Evolutionary conservation across 1,140 invertebrate genomes (phyloP).

Genomic region (Tetragonula clypearis): DNA sequence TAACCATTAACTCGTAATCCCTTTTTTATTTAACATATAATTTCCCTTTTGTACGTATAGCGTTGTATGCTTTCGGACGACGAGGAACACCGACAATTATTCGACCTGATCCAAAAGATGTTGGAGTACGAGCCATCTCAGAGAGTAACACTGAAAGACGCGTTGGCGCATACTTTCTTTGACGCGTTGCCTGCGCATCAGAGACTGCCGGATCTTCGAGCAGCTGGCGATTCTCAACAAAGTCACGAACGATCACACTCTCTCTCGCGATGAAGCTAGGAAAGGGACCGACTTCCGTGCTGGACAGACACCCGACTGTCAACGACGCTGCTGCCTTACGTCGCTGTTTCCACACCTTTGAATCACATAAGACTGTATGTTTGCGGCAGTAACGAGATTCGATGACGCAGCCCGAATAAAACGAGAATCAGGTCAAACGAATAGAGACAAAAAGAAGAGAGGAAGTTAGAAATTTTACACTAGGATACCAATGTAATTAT

Average conservation of each 20-base stretch:
- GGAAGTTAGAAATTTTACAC: background rate
- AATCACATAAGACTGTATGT: slow-evolving; percentile 43
- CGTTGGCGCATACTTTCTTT: slow-evolving; percentile 97
- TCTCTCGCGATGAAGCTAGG: slow-evolving; percentile 84
- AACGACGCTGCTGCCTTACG: slow-evolving; percentile 55
- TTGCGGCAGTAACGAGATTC: slow-evolving; percentile 38
- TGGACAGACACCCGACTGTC: slow-evolving; percentile 71
- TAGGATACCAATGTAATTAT: background rate
- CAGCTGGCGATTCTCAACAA: slow-evolving; percentile 79
- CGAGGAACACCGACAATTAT: slow-evolving; percentile 95
- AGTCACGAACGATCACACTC: slow-evolving; percentile 84
- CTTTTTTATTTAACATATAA: too few relatives aligned
- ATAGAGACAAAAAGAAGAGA: background rate
- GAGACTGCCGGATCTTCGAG: slow-evolving; percentile 84
- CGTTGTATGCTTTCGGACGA: slow-evolving; percentile 95
- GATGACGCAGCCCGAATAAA: slow-evolving; percentile 43
- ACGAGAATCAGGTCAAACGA: background rate
- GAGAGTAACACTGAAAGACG: slow-evolving; percentile 94
- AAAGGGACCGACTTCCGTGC: slow-evolving; percentile 76
- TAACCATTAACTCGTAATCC: background rate
- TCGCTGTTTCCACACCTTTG: slow-evolving; percentile 35
- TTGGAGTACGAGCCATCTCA: slow-evolving; percentile 97
- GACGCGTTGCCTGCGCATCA: slow-evolving; percentile 90
- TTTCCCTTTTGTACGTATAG: slow-evolving; percentile 82
- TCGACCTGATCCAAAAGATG: slow-evolving; percentile 97